Conservation (phyloP, 2,797 vertebrate species). For the Scyliorhinus canicula region DNA sequence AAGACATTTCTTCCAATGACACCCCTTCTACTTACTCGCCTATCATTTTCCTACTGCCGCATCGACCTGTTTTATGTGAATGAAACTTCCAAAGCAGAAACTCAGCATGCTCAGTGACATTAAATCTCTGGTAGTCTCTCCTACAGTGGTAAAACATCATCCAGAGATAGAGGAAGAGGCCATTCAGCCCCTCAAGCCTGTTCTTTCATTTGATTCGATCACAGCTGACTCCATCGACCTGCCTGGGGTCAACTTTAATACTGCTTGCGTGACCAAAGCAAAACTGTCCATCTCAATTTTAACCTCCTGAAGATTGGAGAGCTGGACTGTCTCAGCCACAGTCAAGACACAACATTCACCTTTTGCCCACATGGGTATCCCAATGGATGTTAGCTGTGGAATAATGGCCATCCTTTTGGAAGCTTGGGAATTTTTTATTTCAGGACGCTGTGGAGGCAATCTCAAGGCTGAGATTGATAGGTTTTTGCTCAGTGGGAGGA, state of each 20-base stretch:
- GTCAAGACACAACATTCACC: neutral
- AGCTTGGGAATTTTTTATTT: no score
- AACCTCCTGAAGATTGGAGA: neutral
- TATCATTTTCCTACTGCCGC: neutral
- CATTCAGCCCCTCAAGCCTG: neutral
- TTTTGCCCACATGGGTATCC: neutral
- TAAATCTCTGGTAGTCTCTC: neutral
- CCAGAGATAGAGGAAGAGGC: no score
- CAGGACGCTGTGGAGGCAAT: no score
- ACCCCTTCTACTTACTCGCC: no score
- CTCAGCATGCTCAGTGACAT: neutral
- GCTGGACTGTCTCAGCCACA: neutral
- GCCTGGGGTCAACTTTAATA: neutral
- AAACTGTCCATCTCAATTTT: neutral
- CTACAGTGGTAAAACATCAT: neutral
- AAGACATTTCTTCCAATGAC: neutral
- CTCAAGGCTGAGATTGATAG: no score
- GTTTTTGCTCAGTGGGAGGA: no score
- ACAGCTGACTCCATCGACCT: neutral
- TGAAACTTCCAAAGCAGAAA: neutral
- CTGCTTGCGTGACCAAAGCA: neutral
- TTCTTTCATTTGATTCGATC: no score
- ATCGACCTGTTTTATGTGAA: neutral
- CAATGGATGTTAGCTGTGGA: neutral
- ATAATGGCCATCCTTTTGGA: neutral